Evolutionary conservation across 2,888 invertebrate genomes (phyloP), one percentile per base, ranked within the genome.

Genomic region (Polyommatus icarus): DNA sequence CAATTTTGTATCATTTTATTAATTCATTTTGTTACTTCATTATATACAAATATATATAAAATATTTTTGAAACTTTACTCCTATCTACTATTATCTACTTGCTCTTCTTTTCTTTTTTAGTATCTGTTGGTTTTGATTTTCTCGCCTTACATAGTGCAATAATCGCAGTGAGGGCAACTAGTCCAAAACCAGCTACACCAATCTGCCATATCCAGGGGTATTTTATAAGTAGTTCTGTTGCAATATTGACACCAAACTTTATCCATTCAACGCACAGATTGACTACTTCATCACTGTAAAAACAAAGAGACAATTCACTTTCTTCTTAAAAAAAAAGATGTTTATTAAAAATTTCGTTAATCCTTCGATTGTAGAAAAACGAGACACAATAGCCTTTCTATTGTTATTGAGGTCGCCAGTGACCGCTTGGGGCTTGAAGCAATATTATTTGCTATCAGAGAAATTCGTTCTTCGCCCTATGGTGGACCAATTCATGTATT

Each of bases 161-260:
- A 3, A 94, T 84, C 15, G 94, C 93, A 61, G 94, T 94, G 18
- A 94, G 83, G 6, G 89, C 92, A 0, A 94, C 94, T 46, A 94
- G 85, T 4, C 94, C 91, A 80, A 94, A 94, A n/a, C 94, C 94
- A n/a, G 82, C 81, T 18, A 85, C 79, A 32, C 93, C 93, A 78
- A 93, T 91, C 84, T 93, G 93, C 94, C 94, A 94, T 72, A 94
- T 88, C 93, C 93, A 94, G 15, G 94, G 94, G 83, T 94, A 84
- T 82, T 89, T 85, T 1, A 86, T 84, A 71, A 94, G 84, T 57
- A 94, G 84, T 3, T 91, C 88, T 15, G 93, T 79, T 32, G 87
- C 92, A 81, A 89, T 87, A 29, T 87, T 88, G 46, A 94, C 84
- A 76, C 89, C 82, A 71, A 86, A 85, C 82, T 90, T 91, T 29